These are phyloP conservation scores for Dicrostonyx torquatus DNA, from an alignment of 2,797 vertebrate genomes.

Conservation along the genomic window DNA sequence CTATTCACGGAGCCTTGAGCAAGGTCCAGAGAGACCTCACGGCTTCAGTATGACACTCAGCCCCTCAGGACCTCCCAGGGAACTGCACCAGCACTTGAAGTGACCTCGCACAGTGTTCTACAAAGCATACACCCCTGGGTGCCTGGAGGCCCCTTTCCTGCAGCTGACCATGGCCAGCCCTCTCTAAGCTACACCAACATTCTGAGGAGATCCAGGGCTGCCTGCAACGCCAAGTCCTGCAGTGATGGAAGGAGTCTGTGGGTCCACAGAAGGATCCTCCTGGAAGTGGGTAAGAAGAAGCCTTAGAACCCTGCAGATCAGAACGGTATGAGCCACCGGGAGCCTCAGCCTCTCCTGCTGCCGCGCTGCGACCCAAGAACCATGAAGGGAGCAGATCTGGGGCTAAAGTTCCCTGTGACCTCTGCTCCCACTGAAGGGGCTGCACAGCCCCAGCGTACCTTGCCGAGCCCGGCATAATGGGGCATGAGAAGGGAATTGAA, in stretches of 20 bases:
- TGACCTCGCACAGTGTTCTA: background rate
- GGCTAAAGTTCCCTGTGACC: background rate
- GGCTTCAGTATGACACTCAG: rapidly evolving
- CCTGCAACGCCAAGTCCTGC: background rate
- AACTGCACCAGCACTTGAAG: no score
- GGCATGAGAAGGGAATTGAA: slow-evolving; percentile 88
- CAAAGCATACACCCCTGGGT: rapidly evolving
- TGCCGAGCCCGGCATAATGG: slow-evolving; percentile 81
- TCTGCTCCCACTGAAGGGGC: background rate
- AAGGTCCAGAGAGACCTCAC: background rate
- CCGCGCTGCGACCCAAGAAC: background rate
- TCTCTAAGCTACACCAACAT: background rate
- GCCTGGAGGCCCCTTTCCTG: rapidly evolving
- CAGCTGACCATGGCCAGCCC: rapidly evolving
- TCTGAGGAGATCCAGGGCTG: background rate
- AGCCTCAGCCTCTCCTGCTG: rapidly evolving
- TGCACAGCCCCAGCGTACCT: background rate
- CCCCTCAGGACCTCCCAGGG: background rate
- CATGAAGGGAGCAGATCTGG: background rate
- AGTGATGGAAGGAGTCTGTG: background rate
- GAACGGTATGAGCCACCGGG: background rate
- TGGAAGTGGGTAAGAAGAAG: background rate
- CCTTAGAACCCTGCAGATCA: background rate
- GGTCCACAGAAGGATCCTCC: background rate
- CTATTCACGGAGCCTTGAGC: background rate